Percentiles rank a stretch among this genome's conserved stretches.
Evolutionary conservation across 2,888 invertebrate species (phyloP).

Genomic region (Ectemnius continuus): DNA sequence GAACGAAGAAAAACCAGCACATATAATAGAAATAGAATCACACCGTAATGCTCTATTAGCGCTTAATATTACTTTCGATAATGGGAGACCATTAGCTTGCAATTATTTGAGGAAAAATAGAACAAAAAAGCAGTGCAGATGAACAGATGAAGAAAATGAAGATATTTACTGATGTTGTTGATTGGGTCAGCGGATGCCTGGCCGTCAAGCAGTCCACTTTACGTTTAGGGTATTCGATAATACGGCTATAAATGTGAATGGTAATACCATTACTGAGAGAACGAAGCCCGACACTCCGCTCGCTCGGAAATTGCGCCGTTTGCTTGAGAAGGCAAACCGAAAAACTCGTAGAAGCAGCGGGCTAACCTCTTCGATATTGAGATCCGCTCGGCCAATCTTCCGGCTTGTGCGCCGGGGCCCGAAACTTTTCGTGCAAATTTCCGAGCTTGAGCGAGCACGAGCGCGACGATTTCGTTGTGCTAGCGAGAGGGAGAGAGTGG

Average conservation of each 20-base stretch:
- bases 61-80: slow-evolving; percentile 12
- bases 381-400: slow-evolving; percentile 27
- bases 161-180: slow-evolving; percentile 29
- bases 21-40: slow-evolving; percentile 44
- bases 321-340: not conserved
- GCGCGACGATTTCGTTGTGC: not conserved
- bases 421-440: too few relatives aligned
- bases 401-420: slow-evolving; percentile 9
- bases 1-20: slow-evolving; percentile 44
- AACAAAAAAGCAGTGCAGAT: slow-evolving; percentile 47
- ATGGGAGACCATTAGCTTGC: slow-evolving; percentile 48
- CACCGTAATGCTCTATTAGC: slow-evolving; percentile 8
- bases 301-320: too few relatives aligned
- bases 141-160: slow-evolving; percentile 46
- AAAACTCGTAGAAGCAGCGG: not conserved
- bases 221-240: too few relatives aligned
- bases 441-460: not conserved
- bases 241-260: too few relatives aligned
- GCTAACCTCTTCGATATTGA: slow-evolving; percentile 11
- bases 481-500: not conserved
- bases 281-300: too few relatives aligned
- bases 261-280: too few relatives aligned
- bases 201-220: too few relatives aligned
- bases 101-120: slow-evolving; percentile 51
- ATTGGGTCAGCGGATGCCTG: not conserved